A percentile compares a stretch with the other conserved stretches of the same genome.
phyloP scores from a whole-genome alignment of 2,888 invertebrate genomes.

The Fissipunctia ypsillon region DNA sequence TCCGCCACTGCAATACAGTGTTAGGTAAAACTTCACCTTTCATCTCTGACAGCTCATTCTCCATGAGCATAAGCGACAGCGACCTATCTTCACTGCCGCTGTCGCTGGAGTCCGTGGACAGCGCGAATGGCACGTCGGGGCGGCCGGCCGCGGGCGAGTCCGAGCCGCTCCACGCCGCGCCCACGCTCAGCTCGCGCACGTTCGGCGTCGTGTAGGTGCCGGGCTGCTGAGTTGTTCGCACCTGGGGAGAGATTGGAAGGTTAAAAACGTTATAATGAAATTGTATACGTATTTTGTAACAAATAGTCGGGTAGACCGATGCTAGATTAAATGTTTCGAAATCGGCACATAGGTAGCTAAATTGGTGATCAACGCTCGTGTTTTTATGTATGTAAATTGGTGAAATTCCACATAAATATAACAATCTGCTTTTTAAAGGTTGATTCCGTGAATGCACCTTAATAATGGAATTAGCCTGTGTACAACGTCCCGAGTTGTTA shows the following conservation, averaged over 20 bases:
- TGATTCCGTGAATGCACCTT: too few species aligned
- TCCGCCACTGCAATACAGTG: not conserved
- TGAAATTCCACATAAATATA: not conserved
- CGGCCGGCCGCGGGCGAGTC: slow-evolving; percentile 94
- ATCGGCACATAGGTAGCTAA: not conserved
- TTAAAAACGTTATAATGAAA: too few species aligned
- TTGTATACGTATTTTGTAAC: too few species aligned
- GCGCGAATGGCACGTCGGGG: slow-evolving; percentile 92
- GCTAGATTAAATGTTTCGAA: too few species aligned
- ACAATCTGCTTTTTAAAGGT: too few species aligned
- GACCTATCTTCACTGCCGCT: slow-evolving; percentile 96
- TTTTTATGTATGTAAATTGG: not conserved
- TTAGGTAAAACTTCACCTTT: slow-evolving; percentile 72
- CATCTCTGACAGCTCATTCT: slow-evolving; percentile 90
- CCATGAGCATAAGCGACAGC: slow-evolving; percentile 94
- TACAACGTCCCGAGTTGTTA: too few species aligned
- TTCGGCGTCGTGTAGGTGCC: slow-evolving; percentile 91
- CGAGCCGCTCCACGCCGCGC: slow-evolving; percentile 91
- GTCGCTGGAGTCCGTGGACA: slow-evolving; percentile 98
- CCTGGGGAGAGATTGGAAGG: slow-evolving; percentile 13
- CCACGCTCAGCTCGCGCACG: slow-evolving; percentile 83
- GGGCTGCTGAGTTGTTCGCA: slow-evolving; percentile 63
- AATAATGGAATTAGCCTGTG: too few species aligned
- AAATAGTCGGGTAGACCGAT: too few species aligned
- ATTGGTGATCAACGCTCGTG: not conserved